phyloP scores from a whole-genome alignment of 2,797 vertebrate species.

The Phrynocephalus forsythii region DNA sequence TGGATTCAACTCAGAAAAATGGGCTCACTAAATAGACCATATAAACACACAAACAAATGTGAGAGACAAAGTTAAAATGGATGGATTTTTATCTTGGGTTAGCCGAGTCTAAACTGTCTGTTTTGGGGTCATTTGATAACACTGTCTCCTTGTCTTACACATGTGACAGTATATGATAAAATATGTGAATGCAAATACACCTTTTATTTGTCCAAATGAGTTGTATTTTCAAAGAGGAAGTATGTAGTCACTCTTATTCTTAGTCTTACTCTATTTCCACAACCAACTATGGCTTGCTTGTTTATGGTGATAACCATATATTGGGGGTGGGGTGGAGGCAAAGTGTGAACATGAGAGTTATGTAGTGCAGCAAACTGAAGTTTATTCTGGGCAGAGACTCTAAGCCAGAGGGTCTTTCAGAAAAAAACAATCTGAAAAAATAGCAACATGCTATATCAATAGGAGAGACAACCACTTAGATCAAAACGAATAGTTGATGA shows the following conservation, averaged over 20 bases:
- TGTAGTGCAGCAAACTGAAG: background rate
- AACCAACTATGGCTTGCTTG: background rate
- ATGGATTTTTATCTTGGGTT: slow-evolving; percentile 61
- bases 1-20: slow-evolving; percentile 46
- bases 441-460: slow-evolving; percentile 4
- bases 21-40: slow-evolving; percentile 50
- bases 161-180: slow-evolving; percentile 40
- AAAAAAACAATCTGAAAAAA: slow-evolving; percentile 3
- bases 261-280: slow-evolving; percentile 37
- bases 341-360: background rate
- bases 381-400: background rate
- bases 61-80: slow-evolving; percentile 36
- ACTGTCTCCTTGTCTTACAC: slow-evolving; percentile 68
- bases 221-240: slow-evolving; percentile 48
- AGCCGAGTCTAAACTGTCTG: slow-evolving; percentile 66
- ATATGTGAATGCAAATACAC: background rate
- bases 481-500: background rate
- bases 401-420: background rate
- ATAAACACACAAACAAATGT: slow-evolving; percentile 33
- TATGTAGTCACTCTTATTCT: slow-evolving; percentile 10
- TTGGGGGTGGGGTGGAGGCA: background rate
- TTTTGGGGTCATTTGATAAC: slow-evolving; percentile 60
- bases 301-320: background rate
- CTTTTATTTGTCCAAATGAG: slow-evolving; percentile 47
- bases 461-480: background rate